Evolutionary conservation across 2,113 vertebrate genomes (phyloP).

Genomic region (Carassius carassius): DNA sequence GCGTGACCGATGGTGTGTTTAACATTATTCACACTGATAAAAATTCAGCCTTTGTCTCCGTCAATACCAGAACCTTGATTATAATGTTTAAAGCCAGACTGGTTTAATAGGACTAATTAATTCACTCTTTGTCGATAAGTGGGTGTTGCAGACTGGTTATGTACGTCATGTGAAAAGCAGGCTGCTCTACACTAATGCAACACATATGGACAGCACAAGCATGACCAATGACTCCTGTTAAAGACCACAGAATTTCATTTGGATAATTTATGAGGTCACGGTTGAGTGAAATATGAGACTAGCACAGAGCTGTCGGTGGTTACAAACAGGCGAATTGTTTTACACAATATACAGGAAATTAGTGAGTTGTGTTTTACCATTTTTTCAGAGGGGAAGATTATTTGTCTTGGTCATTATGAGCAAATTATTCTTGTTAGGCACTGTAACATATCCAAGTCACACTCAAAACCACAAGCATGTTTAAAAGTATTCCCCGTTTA

Average conservation of each 20-base stretch:
- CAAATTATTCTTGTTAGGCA: conserved; percentile 1
- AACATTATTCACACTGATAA: conserved; percentile 3
- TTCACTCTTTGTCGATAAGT: background rate
- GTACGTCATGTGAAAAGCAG: conserved; percentile 18
- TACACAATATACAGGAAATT: conserved; percentile 36
- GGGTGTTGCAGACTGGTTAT: background rate
- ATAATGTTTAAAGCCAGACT: background rate
- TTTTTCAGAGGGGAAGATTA: background rate
- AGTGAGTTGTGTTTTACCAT: conserved; percentile 32
- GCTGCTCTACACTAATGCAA: conserved; percentile 37
- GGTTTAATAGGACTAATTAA: conserved; percentile 9
- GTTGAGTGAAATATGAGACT: conserved; percentile 30
- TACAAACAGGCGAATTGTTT: conserved; percentile 38
- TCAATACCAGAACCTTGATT: background rate
- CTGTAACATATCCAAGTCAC: background rate
- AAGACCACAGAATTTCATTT: conserved; percentile 47
- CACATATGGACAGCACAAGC: conserved; percentile 36
- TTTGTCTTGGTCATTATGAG: conserved; percentile 27
- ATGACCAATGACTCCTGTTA: conserved; percentile 16
- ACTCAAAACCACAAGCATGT: background rate
- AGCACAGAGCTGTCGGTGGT: conserved; percentile 10
- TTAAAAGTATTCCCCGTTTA: conserved; percentile 28
- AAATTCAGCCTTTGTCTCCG: background rate
- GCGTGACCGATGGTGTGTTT: conserved; percentile 19
- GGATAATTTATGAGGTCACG: conserved; percentile 45